phyloP scores from a whole-genome alignment of 2,797 vertebrate species.

The Geotrypetes seraphini region DNA sequence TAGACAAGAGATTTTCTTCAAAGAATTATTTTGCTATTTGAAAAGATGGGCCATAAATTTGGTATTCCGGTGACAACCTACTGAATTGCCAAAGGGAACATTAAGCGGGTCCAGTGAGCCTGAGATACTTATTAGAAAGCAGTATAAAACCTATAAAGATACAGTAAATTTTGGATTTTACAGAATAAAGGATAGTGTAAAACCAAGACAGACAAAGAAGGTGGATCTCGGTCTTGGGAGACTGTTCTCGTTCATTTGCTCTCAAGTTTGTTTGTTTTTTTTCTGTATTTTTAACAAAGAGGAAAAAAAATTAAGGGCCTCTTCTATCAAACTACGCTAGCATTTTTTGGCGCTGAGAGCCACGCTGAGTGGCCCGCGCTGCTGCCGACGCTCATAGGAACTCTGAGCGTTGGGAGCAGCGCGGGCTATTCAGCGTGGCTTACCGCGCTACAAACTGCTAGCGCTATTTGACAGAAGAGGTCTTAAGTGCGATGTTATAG shows the following conservation, averaged over 20 bases:
- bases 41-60: slow-evolving; percentile 12
- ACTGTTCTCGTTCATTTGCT: slow-evolving; percentile 3
- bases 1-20: slow-evolving; percentile 40
- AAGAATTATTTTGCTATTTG: slow-evolving; percentile 22
- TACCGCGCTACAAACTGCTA: too few species aligned
- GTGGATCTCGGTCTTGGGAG: not conserved
- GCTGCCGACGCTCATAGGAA: too few species aligned
- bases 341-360: too few species aligned
- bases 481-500: too few species aligned
- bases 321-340: too few species aligned
- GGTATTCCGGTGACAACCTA: slow-evolving; percentile 13
- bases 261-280: not conserved
- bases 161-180: not conserved
- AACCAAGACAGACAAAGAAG: not conserved
- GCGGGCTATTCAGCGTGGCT: too few species aligned
- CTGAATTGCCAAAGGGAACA: slow-evolving; percentile 3
- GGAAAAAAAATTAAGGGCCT: too few species aligned
- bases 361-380: too few species aligned
- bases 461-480: too few species aligned
- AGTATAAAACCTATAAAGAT: slow-evolving; percentile 8
- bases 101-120: not conserved
- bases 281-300: slow-evolving; percentile 3
- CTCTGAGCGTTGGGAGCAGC: too few species aligned
- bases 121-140: not conserved
- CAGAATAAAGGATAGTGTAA: not conserved